Conservation (phyloP, 2,113 vertebrate species). For the Gymnocephalus cernua region DNA sequence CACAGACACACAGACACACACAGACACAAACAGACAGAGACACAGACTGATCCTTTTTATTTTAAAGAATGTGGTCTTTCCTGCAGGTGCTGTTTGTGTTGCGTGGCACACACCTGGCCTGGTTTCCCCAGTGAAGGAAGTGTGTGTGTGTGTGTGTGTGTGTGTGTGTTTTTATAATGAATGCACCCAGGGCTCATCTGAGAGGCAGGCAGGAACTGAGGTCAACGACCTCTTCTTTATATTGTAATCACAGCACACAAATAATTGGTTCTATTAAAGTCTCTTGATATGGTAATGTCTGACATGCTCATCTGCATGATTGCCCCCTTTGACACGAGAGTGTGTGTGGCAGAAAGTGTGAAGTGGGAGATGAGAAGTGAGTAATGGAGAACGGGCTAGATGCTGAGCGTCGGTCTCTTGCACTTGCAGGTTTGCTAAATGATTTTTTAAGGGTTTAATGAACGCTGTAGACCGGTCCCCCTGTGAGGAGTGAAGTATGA, state of each 20-base stretch:
- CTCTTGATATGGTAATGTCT: conserved; percentile 77
- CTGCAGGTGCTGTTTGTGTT: conserved; percentile 59
- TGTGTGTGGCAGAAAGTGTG: not conserved
- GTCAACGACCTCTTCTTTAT: conserved; percentile 72
- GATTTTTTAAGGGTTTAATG: conserved; percentile 15
- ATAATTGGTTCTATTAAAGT: conserved; percentile 78
- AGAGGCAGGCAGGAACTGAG: conserved; percentile 50
- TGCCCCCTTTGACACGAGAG: conserved; percentile 39
- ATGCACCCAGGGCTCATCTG: conserved; percentile 25
- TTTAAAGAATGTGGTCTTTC: conserved; percentile 57
- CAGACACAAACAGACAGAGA: too few species aligned
- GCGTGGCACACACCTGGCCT: conserved; percentile 37
- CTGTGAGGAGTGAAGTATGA: not conserved
- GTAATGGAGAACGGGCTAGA: not conserved
- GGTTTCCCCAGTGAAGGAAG: conserved; percentile 2
- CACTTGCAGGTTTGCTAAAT: conserved; percentile 18
- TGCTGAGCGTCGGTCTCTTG: not conserved
- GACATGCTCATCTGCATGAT: conserved; percentile 72
- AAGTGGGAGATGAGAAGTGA: conserved; percentile 14
- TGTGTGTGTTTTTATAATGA: conserved; percentile 36
- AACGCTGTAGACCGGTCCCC: not conserved
- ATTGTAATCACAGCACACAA: conserved; percentile 59
- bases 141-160: conserved; percentile 2
- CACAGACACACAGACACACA: not conserved
- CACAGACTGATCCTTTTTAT: not conserved